Base-by-base conservation (phyloP, 2,797 vertebrate genomes). In the Schizopygopsis pylzovi region DNA sequence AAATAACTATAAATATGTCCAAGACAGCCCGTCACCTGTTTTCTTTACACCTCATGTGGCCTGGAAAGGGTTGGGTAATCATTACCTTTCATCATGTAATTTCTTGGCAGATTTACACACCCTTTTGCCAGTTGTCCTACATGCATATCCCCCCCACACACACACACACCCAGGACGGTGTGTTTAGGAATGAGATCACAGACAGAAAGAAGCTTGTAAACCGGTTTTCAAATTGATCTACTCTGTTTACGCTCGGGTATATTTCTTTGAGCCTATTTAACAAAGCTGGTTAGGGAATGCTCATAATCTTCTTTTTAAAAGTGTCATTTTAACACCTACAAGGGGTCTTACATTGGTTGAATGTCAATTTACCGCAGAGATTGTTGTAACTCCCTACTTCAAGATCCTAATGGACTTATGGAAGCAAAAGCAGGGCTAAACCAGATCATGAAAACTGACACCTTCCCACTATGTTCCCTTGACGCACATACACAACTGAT, bases 61-160 rank as follows among this genome's bases (percentile, higher is more conserved):
- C 41, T 49, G 33, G 56, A 68, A 70, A 63, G n/a, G 22, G 28
- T 25, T 65, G 39, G 13, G 25, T 77, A 79, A 84, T 79, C 59
- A 79, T 85, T 76, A 85, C 61, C 33, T 76, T 79, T 22, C 4
- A 13, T 52, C 65, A 67, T 82, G 82, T 81, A 79, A 88, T 85
- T 70, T 71, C 28, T 82, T 81, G 37, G 47, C 0, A 9, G 72
- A 20, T 61, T 78, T 56, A 54, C 83, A 78, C 47, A 33, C 22
- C 45, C 82, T 65, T 52, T 76, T 52, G 41, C n/a, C 43, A 49
- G 39, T 10, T 4, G 20, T 8, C 20, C 75, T 77, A 39, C 11
- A 63, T 3, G 6, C 20, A 70, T 10, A 73, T 41, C n/a, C 67
- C 12, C 12, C 49, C 16, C 67, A 8, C 49, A 20, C n/a, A 5